Evolutionary conservation across 1,140 invertebrate genomes (phyloP).

Genomic region (Trichoplusia ni): DNA sequence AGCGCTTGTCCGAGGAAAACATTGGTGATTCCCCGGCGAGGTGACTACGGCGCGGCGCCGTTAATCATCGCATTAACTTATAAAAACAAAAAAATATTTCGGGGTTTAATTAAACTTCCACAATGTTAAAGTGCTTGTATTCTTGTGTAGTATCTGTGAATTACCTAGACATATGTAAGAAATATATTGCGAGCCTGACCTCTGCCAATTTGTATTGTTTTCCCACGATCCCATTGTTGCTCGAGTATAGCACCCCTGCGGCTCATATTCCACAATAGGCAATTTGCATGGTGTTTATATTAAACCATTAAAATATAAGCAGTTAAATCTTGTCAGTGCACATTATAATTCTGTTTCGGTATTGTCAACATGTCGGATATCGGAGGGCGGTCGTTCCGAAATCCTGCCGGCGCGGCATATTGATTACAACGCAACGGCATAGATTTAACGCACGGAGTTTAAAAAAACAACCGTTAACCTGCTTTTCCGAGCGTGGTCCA

Average conservation of each 20-base stretch:
- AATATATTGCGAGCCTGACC: conserved; percentile 31
- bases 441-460: not conserved
- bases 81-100: conserved; percentile 10
- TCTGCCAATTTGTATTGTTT: conserved; percentile 47
- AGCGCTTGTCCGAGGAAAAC: not conserved
- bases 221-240: conserved; percentile 53
- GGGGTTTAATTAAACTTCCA: not conserved
- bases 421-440: conserved; percentile 2
- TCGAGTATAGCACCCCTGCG: conserved; percentile 42
- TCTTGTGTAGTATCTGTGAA: not conserved
- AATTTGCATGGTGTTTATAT: conserved; percentile 51
- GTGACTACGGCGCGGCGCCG: not conserved
- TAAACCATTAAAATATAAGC: conserved; percentile 41
- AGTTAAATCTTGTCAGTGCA: conserved; percentile 22
- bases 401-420: not conserved
- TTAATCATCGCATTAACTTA: not conserved
- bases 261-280: conserved; percentile 53
- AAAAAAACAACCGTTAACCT: conserved; percentile 16
- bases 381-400: not conserved
- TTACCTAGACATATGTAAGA: not conserved
- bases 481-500: not conserved
- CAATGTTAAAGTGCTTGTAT: not conserved
- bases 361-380: conserved; percentile 9
- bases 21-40: conserved; percentile 16
- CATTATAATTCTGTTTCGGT: conserved; percentile 1